Evolutionary conservation across 2,113 vertebrate genomes (phyloP).

Genomic region (Oceanodroma tethys): DNA sequence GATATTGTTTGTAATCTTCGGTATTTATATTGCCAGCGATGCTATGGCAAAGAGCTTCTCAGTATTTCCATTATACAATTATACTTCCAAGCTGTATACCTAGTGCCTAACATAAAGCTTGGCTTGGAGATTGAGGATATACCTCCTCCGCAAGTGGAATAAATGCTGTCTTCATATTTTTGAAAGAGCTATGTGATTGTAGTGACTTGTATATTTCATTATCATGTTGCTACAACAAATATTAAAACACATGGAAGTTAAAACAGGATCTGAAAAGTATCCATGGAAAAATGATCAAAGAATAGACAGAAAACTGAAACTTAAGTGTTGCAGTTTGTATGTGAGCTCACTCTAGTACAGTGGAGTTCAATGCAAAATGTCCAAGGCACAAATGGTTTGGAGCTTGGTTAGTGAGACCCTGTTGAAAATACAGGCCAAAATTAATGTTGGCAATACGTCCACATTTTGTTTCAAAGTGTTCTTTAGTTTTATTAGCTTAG

Average conservation of each 20-base stretch:
- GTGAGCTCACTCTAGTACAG: not conserved
- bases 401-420: not conserved
- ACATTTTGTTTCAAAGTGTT: not conserved
- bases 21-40: slow-evolving; percentile 34
- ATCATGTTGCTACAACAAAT: slow-evolving; percentile 39
- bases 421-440: not conserved
- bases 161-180: not conserved
- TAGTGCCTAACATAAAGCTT: not conserved
- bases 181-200: not conserved
- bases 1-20: slow-evolving; percentile 38
- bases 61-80: slow-evolving; percentile 17
- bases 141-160: not conserved
- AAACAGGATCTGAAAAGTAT: not conserved
- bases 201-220: not conserved
- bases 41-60: slow-evolving; percentile 27
- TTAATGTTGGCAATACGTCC: not conserved
- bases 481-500: not conserved
- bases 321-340: not conserved
- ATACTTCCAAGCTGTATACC: not conserved
- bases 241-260: not conserved
- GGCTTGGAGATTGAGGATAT: not conserved
- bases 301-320: not conserved
- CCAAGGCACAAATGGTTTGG: not conserved
- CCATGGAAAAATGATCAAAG: not conserved
- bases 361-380: not conserved